Evolutionary conservation across 2,888 invertebrate species (phyloP).

Genomic region (Icerya purchasi): DNA sequence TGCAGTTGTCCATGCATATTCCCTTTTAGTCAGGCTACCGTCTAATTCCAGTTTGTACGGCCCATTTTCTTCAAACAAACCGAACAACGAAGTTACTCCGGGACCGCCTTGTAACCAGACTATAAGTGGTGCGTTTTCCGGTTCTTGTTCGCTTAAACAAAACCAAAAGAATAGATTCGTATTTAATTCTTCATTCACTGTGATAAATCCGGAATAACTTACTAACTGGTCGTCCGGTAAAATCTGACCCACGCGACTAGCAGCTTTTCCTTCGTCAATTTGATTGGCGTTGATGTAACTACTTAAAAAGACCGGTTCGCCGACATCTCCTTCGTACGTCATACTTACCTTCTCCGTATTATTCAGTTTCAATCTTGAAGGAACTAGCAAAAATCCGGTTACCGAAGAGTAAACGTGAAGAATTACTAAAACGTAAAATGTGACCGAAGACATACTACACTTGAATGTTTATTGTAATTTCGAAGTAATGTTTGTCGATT

Average conservation of each 20-base stretch:
- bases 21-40: conserved; percentile 35
- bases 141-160: conserved; percentile 29
- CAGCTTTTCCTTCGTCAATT: conserved; percentile 1
- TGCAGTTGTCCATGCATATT: conserved; percentile 56
- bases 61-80: too few relatives aligned
- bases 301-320: conserved; percentile 1
- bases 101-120: conserved; percentile 76
- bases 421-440: too few relatives aligned
- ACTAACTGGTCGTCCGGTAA: conserved; percentile 26
- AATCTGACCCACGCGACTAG: neutral
- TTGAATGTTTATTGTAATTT: too few relatives aligned
- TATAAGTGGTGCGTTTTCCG: conserved; percentile 35
- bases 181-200: conserved; percentile 32
- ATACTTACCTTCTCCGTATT: too few relatives aligned
- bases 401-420: too few relatives aligned
- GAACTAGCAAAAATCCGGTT: too few relatives aligned
- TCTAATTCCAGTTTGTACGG: too few relatives aligned
- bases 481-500: too few relatives aligned
- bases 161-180: conserved; percentile 33
- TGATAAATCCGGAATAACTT: conserved; percentile 40
- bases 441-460: too few relatives aligned
- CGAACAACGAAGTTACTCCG: conserved; percentile 55
- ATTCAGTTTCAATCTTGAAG: too few relatives aligned
- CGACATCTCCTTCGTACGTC: too few relatives aligned
- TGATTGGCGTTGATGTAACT: conserved; percentile 1